A percentile compares a stretch with the other conserved stretches of the same genome.
These are phyloP conservation scores for Nothocercus julius DNA, from an alignment of 2,113 vertebrate species.

Conservation along the genomic window DNA sequence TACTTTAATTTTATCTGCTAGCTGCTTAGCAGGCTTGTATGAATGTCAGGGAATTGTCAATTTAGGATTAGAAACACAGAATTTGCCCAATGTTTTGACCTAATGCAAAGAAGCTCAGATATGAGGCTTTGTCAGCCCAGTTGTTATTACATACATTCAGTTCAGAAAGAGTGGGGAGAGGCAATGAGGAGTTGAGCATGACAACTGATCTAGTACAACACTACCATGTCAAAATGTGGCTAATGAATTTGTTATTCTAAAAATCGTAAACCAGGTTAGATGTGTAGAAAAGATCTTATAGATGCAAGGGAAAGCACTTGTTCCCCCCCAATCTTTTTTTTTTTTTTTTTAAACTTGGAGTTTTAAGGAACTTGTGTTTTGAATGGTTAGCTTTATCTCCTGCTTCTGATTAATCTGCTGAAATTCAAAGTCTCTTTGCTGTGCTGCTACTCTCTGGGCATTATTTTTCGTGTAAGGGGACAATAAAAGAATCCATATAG, in stretches of 20 bases:
- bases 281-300: background rate
- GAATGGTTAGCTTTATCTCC: background rate
- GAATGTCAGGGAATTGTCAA: background rate
- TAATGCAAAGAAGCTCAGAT: background rate
- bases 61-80: background rate
- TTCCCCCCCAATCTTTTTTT: background rate
- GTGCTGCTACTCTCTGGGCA: background rate
- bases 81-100: background rate
- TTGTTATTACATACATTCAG: rapidly evolving
- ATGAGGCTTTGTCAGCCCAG: background rate
- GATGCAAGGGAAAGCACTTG: background rate
- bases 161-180: background rate
- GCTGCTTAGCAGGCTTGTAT: background rate
- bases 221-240: background rate
- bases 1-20: background rate
- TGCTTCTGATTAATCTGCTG: background rate
- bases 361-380: background rate
- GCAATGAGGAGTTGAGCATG: background rate
- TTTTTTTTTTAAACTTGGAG: too few species aligned
- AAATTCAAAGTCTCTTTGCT: background rate
- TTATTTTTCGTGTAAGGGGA: background rate
- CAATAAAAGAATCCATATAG: background rate
- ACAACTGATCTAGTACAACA: background rate
- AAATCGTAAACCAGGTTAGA: background rate
- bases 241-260: background rate